Evolutionary conservation across 2,113 vertebrate genomes (phyloP).

Genomic region (Syngnathus scovelli): DNA sequence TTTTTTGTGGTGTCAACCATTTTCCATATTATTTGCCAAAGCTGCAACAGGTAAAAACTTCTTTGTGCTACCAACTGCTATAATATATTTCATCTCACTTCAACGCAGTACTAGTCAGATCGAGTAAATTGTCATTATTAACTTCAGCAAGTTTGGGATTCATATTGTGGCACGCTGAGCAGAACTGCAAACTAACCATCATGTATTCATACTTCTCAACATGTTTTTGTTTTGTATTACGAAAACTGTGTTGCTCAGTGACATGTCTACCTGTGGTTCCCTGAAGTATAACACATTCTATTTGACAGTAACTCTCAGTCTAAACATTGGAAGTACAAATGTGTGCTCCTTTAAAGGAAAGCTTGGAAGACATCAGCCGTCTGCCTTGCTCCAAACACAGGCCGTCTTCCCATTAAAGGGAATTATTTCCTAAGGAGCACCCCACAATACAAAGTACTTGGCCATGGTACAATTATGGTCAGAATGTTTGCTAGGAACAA

Average conservation of each 20-base stretch:
- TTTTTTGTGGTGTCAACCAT: too few species aligned
- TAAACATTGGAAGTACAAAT: conserved; percentile 24
- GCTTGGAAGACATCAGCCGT: neutral
- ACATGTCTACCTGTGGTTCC: conserved; percentile 17
- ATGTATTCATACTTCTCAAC: too few species aligned
- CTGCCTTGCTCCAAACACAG: neutral
- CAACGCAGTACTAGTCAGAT: too few species aligned
- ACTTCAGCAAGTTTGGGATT: too few species aligned
- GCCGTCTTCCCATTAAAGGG: neutral
- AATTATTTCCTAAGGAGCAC: neutral
- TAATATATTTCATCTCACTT: too few species aligned
- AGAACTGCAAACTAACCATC: too few species aligned
- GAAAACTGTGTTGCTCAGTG: neutral
- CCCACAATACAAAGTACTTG: conserved; percentile 13
- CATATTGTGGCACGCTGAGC: too few species aligned
- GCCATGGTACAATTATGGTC: conserved; percentile 6
- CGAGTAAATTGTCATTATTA: too few species aligned
- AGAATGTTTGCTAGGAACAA: conserved; percentile 18
- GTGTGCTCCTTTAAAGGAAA: conserved; percentile 28
- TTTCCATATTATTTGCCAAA: too few species aligned
- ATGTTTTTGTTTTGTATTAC: too few species aligned
- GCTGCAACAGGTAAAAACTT: too few species aligned
- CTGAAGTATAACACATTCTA: conserved; percentile 21
- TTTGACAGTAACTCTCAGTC: conserved; percentile 21
- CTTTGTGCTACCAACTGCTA: too few species aligned